A percentile compares a stretch with the other conserved stretches of the same genome.
These are phyloP conservation scores for Bettongia penicillata DNA, from an alignment of 2,113 vertebrate genomes.

Conservation along the genomic window DNA sequence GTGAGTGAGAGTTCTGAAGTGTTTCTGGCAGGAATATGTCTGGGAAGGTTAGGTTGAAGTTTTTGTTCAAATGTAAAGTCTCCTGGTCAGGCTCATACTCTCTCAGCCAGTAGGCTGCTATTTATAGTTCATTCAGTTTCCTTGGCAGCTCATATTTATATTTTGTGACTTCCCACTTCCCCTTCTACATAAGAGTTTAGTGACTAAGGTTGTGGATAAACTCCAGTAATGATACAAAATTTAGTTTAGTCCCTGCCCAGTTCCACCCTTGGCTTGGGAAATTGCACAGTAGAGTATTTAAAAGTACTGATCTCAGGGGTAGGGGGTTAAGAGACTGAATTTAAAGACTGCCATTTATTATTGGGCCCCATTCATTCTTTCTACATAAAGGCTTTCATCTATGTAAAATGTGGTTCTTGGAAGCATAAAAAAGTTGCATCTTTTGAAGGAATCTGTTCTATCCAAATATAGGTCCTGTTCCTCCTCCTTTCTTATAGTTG, in stretches of 20 bases:
- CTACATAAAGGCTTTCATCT: not conserved
- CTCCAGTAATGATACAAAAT: constrained; percentile 5
- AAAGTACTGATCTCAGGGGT: not conserved
- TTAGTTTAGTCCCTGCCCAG: not conserved
- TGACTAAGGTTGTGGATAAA: not conserved
- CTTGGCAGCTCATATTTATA: not conserved
- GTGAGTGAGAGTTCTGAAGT: not conserved
- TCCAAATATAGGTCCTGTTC: not conserved
- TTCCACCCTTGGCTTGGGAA: not conserved
- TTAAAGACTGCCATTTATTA: not conserved
- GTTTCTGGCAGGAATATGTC: not conserved
- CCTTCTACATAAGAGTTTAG: constrained; percentile 7
- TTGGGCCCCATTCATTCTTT: not conserved
- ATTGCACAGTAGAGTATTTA: not conserved
- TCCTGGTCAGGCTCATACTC: not conserved
- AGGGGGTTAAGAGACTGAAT: not conserved
- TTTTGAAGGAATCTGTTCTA: not conserved
- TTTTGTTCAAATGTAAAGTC: not conserved
- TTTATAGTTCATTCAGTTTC: constrained; percentile 1
- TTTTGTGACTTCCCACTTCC: not conserved
- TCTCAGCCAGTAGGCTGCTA: not conserved
- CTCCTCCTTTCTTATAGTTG: constrained; percentile 11
- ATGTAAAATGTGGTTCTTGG: not conserved
- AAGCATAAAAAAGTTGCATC: not conserved
- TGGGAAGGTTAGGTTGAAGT: not conserved